These are phyloP conservation scores for Luidia sarsii DNA, from an alignment of 53 echinoderm and acorn worm species.

Conservation along the genomic window DNA sequence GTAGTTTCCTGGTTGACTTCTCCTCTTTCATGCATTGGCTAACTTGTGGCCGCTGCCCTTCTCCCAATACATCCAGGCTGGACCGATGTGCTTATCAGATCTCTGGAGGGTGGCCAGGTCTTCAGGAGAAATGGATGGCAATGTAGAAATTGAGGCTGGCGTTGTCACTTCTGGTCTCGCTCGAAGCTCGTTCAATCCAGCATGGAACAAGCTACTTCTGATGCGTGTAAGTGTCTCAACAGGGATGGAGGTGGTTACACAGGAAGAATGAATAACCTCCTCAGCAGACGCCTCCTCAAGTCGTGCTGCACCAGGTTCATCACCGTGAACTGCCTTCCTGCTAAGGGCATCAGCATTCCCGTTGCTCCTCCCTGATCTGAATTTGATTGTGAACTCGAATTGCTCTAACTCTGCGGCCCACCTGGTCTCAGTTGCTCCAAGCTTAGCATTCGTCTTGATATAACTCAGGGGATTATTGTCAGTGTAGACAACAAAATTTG, in stretches of 20 bases:
- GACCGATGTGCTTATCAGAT: background rate
- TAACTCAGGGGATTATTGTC: no score
- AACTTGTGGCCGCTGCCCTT: background rate
- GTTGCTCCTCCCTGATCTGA: conserved; percentile 50
- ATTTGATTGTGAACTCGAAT: conserved; percentile 59
- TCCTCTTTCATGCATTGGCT: background rate
- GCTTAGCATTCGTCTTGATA: conserved; percentile 47
- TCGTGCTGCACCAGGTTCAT: background rate
- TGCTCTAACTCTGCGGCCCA: no score
- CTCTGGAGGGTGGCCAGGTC: background rate
- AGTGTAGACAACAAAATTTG: no score
- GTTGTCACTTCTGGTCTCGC: background rate
- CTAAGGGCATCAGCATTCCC: no score
- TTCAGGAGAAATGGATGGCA: background rate
- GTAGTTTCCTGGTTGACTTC: background rate
- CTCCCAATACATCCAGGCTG: background rate
- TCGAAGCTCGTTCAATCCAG: background rate
- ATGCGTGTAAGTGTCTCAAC: background rate
- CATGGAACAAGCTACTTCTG: background rate
- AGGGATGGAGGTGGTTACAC: background rate
- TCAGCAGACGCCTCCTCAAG: background rate
- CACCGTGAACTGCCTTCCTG: background rate
- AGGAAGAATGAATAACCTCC: background rate
- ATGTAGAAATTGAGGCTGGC: background rate
- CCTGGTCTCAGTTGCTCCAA: conserved; percentile 59